A percentile compares a stretch with the other conserved stretches of the same genome.
Conservation (phyloP, 2,888 invertebrate genomes). For the Petrolisthes manimaculis region DNA sequence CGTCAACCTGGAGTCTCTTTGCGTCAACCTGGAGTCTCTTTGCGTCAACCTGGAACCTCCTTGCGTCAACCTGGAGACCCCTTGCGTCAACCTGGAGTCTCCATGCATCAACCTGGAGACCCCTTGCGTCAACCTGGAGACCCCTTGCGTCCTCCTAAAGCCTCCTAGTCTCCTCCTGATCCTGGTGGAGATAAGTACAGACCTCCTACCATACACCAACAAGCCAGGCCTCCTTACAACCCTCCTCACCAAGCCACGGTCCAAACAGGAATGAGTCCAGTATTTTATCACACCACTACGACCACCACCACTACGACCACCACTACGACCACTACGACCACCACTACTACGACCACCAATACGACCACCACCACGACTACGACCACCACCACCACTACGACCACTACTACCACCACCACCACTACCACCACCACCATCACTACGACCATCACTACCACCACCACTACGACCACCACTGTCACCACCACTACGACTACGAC, state of each 20-base stretch:
- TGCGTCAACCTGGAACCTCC: neutral
- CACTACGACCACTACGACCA: too few species aligned
- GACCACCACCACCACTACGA: too few species aligned
- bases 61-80: neutral
- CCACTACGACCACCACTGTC: too few species aligned
- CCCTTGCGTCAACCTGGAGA: neutral
- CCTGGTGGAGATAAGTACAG: slow-evolving; percentile 31
- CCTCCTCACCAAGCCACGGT: slow-evolving; percentile 2
- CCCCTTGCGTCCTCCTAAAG: neutral
- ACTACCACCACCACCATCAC: neutral
- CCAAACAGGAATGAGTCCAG: slow-evolving; percentile 46
- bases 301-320: neutral
- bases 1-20: neutral
- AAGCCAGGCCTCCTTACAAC: slow-evolving; percentile 45
- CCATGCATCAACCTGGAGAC: neutral
- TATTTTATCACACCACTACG: slow-evolving; percentile 30
- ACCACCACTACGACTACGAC: neutral
- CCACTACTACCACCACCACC: neutral
- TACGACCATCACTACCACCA: too few species aligned
- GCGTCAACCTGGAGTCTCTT: neutral
- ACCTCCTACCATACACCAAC: slow-evolving; percentile 35
- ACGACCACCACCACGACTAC: too few species aligned
- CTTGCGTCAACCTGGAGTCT: neutral
- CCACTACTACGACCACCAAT: too few species aligned
- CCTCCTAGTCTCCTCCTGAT: slow-evolving; percentile 28